Base-by-base conservation (phyloP, 2,113 vertebrate genomes). In the Acrocephalus kingi region DNA sequence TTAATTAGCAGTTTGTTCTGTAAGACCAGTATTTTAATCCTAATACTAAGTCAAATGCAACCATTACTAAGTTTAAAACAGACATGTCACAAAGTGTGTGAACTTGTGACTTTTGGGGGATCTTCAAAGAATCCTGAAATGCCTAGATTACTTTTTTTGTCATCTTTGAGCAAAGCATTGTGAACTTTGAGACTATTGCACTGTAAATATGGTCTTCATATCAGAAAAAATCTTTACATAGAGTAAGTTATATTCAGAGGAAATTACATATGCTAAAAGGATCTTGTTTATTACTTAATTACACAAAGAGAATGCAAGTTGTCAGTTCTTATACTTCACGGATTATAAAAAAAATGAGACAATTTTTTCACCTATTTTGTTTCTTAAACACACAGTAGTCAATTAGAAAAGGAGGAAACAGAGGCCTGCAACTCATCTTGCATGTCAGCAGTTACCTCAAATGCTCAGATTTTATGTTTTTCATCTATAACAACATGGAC, bases 391-490 rank as follows among this genome's bases (percentile, higher is more conserved):
- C 39, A 54, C 17, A 43, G 56, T 1, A 89, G 17, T 22, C 45
- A 46, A 18, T 1, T n/a, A 28, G 77, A 86, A 96, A 68, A 51
- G 18, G 66, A 94, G 31, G 54, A 92, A 94, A 67, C 3, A 0
- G 59, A 96, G 94, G 93, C 73, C 88, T 90, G 63, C 46, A 68
- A 72, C 39, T 55, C 54, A 58, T 77, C 69, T 27, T 52, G 75
- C 39, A 71, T 41, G 23, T 24, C 81, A 73, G 75, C 41, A 55
- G 19, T 63, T 64, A 80, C 24, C 68, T 54, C 72, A 91, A 89
- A 58, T 9, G 25, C 51, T 87, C 46, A 72, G 24, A 3, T 49
- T 82, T 78, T 37, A 39, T 4, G 11, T 28, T 55, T 52, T 72
- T 25, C 9, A 0, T 41, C n/a, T 49, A 2, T 2, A 30, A n/a